Percentiles rank a stretch among this genome's conserved stretches.
Conservation (phyloP, 2,113 vertebrate genomes). For the Trachemys scripta region DNA sequence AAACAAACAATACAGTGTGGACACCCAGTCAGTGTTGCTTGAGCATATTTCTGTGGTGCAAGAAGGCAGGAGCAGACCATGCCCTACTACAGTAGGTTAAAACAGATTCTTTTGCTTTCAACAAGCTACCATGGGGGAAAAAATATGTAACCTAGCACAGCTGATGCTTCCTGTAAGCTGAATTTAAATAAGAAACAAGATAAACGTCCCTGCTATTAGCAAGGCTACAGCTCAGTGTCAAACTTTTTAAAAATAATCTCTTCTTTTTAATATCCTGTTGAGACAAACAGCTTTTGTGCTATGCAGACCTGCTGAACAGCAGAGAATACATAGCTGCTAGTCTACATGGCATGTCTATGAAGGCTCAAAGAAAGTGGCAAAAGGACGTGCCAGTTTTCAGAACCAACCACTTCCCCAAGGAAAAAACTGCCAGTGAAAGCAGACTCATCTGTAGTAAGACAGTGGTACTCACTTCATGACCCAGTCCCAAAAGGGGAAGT, state of each 20-base stretch:
- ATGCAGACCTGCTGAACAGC: neutral
- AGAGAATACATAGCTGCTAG: rapidly evolving
- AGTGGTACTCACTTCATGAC: neutral
- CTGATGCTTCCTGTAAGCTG: constrained; percentile 17
- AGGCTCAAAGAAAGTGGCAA: neutral
- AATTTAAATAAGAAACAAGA: neutral
- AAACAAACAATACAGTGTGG: neutral
- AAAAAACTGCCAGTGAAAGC: neutral
- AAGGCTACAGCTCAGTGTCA: neutral
- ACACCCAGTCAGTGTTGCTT: neutral
- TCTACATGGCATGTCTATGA: neutral
- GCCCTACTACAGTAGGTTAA: neutral
- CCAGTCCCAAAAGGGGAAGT: neutral
- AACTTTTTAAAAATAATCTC: constrained; percentile 9
- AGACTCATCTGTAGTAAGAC: neutral
- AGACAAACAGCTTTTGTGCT: constrained; percentile 26
- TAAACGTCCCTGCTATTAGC: neutral
- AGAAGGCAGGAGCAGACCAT: neutral
- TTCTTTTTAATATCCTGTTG: constrained; percentile 73
- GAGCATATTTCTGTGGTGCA: neutral
- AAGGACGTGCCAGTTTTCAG: neutral
- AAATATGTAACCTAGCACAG: neutral
- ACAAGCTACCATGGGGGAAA: too few species aligned
- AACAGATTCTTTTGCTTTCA: neutral
- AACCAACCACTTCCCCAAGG: neutral